Evolutionary conservation across 2,113 vertebrate genomes (phyloP), one percentile per base, ranked within the genome.

Genomic region (Synodontis membranacea): DNA sequence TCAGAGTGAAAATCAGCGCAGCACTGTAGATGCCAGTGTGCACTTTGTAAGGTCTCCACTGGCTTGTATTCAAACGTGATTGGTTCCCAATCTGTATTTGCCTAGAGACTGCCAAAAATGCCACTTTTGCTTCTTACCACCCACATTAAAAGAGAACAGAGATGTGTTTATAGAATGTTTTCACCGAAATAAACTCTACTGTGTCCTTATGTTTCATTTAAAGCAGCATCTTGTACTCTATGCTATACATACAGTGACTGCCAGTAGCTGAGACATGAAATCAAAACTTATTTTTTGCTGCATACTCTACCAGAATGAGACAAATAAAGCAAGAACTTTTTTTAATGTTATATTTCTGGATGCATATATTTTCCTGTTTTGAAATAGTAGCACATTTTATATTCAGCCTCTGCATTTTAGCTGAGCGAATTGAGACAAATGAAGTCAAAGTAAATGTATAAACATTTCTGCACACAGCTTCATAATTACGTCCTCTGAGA

Each of bases 51-150:
- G 34, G 39, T 83, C 56, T 82, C 60, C 70, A 54, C 6, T 87
- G 86, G 86, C 86, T 82, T 82, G 74, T 64, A 82, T 64, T 75
- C 86, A 64, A 83, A 86, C 31, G 80, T 76, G 80, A 86, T 80
- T 82, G 54, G 80, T 82, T 87, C 56, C 80, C 80, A 83, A 66
- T 75, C 48, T 58, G 58, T 87, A 83, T 78, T 54, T 87, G 86
- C 80, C 17, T 31, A 83, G 68, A 62, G 81, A 54, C 86, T 78
- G 80, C 86, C 86, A 87, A 83, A 75, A 83, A 83, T 58, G 58
- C 80, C 48, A 56, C 58, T 50, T 78, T 39, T 46, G 37, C 34
- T 52, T 83, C 62, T 78, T 66, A 66, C 72, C 86, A 66, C 86
- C 86, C 46, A 87, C 80, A 54, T 46, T 76, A 76, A 64, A 83